Evolutionary conservation across 2,797 vertebrate species (phyloP).

Genomic region (Bovichtus variegatus): DNA sequence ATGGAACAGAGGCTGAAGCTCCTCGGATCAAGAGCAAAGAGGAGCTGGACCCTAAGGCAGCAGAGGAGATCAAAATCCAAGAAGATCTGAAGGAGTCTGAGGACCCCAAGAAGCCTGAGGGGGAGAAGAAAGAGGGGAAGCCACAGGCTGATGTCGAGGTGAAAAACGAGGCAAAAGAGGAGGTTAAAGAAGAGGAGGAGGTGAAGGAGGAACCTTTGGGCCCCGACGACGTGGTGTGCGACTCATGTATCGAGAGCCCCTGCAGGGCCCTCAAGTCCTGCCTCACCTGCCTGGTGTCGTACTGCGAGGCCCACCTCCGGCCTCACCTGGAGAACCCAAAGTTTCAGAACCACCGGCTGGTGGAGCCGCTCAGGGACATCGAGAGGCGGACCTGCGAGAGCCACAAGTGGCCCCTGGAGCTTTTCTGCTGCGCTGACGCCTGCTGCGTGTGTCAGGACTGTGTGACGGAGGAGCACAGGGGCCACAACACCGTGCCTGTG

Average conservation of each 20-base stretch:
- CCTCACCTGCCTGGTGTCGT: constrained; percentile 88
- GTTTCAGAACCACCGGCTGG: constrained; percentile 82
- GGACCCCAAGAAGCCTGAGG: constrained; percentile 43
- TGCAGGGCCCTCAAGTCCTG: constrained; percentile 84
- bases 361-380: constrained; percentile 85
- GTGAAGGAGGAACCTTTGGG: constrained; percentile 63
- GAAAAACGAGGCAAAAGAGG: background rate
- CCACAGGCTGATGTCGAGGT: background rate
- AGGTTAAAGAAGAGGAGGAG: constrained; percentile 21
- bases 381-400: constrained; percentile 86
- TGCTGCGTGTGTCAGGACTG: constrained; percentile 89
- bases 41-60: constrained; percentile 25
- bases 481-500: constrained; percentile 77
- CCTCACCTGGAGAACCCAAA: constrained; percentile 87
- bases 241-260: constrained; percentile 85
- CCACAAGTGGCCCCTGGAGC: constrained; percentile 85
- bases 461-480: constrained; percentile 80
- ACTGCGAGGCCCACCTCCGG: constrained; percentile 85
- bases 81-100: constrained; percentile 60
- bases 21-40: constrained; percentile 17
- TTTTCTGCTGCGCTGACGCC: constrained; percentile 86
- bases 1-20: constrained; percentile 25
- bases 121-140: constrained; percentile 23
- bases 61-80: constrained; percentile 56
- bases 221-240: constrained; percentile 81